Conservation (phyloP, 2,888 invertebrate species). For the Caenorhabditis drosophilae region DNA sequence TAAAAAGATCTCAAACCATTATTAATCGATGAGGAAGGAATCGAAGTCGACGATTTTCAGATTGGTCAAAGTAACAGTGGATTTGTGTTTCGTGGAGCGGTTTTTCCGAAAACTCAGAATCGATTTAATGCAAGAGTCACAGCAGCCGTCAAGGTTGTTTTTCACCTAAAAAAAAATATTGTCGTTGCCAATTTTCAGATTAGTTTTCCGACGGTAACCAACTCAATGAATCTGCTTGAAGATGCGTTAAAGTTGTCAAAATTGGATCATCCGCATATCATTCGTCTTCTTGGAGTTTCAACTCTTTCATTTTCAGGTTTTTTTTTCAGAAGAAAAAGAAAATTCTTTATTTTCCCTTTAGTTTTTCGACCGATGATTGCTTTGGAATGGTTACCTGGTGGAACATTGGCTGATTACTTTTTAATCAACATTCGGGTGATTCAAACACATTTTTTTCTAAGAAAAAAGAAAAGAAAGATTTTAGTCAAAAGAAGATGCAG, state of each 20-base stretch:
- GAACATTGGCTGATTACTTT: slow-evolving; percentile 64
- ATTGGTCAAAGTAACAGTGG: slow-evolving; percentile 66
- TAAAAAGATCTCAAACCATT: slow-evolving; percentile 58
- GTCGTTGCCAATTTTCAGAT: slow-evolving; percentile 45
- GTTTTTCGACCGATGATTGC: slow-evolving; percentile 67
- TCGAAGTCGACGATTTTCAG: slow-evolving; percentile 64
- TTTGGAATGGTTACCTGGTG: slow-evolving; percentile 67
- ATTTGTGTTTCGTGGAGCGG: slow-evolving; percentile 64
- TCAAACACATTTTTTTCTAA: background rate
- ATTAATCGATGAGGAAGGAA: slow-evolving; percentile 64
- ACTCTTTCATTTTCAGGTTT: slow-evolving; percentile 58
- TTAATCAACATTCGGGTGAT: slow-evolving; percentile 57
- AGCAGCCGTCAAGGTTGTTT: slow-evolving; percentile 65
- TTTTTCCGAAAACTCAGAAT: slow-evolving; percentile 62
- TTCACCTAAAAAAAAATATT: background rate
- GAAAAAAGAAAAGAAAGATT: slow-evolving; percentile 1
- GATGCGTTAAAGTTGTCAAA: slow-evolving; percentile 62
- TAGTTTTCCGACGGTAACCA: slow-evolving; percentile 62
- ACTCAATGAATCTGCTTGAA: slow-evolving; percentile 63
- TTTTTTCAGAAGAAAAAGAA: too few species aligned
- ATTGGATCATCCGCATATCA: slow-evolving; percentile 63
- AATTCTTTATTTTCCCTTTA: slow-evolving; percentile 10
- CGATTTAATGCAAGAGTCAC: slow-evolving; percentile 62
- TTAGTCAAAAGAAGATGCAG: slow-evolving; percentile 55
- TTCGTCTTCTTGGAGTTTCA: slow-evolving; percentile 59